phyloP scores from a whole-genome alignment of 2,888 invertebrate genomes.

The Mellilla xanthometata region DNA sequence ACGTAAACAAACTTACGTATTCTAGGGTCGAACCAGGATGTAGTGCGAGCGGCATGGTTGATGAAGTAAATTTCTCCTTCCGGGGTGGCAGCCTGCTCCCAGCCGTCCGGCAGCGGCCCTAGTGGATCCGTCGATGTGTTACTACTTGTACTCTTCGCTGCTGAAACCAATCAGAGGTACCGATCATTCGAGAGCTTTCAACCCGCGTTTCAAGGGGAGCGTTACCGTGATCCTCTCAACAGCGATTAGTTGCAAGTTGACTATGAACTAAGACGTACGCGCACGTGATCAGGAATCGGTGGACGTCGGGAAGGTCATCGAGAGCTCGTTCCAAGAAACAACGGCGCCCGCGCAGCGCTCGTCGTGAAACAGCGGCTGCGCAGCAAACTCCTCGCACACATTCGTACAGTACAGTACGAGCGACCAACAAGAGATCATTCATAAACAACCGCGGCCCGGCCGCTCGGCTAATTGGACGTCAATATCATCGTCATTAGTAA shows the following conservation, averaged over 20 bases:
- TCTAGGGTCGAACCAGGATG: constrained; percentile 99
- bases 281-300: constrained; percentile 61
- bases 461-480: constrained; percentile 40
- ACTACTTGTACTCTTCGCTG: constrained; percentile 81
- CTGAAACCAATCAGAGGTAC: constrained; percentile 74
- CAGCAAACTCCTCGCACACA: constrained; percentile 40
- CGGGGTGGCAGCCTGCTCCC: constrained; percentile 93
- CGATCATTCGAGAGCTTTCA: constrained; percentile 30
- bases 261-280: constrained; percentile 55
- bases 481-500: constrained; percentile 37
- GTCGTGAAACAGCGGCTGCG: constrained; percentile 27
- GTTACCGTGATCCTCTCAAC: constrained; percentile 68
- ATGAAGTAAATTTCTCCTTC: constrained; percentile 95
- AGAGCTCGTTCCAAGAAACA: constrained; percentile 65
- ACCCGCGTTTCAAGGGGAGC: constrained; percentile 37
- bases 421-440: constrained; percentile 62
- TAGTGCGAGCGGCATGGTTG: constrained; percentile 96
- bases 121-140: constrained; percentile 81
- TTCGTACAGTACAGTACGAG: constrained; percentile 22
- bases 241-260: constrained; percentile 75
- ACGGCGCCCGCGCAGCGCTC: constrained; percentile 49
- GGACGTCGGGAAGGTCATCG: constrained; percentile 63
- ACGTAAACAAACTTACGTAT: constrained; percentile 89
- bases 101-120: constrained; percentile 92
- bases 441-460: constrained; percentile 55